A percentile compares a stretch with the other conserved stretches of the same genome.
phyloP scores from a whole-genome alignment of 2,888 invertebrate genomes.

The Minunthozetes semirufus region DNA sequence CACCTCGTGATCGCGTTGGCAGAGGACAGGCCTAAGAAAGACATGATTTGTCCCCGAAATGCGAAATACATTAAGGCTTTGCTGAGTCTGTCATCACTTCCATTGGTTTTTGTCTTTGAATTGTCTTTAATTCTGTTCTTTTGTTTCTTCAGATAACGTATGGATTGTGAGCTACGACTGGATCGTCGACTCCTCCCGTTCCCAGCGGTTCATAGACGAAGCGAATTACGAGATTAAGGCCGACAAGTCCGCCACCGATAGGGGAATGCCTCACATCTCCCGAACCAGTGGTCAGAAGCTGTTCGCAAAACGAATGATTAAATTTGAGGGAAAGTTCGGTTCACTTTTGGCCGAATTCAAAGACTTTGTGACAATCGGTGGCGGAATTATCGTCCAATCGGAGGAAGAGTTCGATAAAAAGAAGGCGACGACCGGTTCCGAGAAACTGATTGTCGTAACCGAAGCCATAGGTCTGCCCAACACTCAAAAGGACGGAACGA shows the following conservation, averaged over 20 bases:
- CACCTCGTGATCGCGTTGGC: slow-evolving; percentile 26
- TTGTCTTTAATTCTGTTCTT: not conserved
- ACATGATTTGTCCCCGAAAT: slow-evolving; percentile 13
- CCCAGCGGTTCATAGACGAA: slow-evolving; percentile 6
- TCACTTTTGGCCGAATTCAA: not conserved
- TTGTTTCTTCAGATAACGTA: not conserved
- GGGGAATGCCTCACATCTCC: not conserved
- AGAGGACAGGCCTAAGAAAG: not conserved
- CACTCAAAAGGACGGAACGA: not conserved
- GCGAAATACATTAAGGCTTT: slow-evolving; percentile 31
- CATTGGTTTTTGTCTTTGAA: not conserved
- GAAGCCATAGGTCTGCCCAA: slow-evolving; percentile 16
- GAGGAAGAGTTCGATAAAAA: not conserved
- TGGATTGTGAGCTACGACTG: slow-evolving; percentile 32
- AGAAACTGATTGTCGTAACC: not conserved
- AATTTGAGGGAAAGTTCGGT: not conserved
- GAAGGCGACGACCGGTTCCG: too few relatives aligned
- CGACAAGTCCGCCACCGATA: not conserved
- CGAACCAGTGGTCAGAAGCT: slow-evolving; percentile 14
- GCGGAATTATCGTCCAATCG: not conserved
- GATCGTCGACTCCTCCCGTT: slow-evolving; percentile 14
- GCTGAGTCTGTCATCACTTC: slow-evolving; percentile 3
- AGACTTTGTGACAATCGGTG: not conserved
- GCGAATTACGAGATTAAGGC: slow-evolving; percentile 24
- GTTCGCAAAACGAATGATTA: not conserved